Percentiles rank a stretch among this genome's conserved stretches.
Conservation (phyloP, 2,113 vertebrate genomes). For the Thomomys bottae region DNA sequence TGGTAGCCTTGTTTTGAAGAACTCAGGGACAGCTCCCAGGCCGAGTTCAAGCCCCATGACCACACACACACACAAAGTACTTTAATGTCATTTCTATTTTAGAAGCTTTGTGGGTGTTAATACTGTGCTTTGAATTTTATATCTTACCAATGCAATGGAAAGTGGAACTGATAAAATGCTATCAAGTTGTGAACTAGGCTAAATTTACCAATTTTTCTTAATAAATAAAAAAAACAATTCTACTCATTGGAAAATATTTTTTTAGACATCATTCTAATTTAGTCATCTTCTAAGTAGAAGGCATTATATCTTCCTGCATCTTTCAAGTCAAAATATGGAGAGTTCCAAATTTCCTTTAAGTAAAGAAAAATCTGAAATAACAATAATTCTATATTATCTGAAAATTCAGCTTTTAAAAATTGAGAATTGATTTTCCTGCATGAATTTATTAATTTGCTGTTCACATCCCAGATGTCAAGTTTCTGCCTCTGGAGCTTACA, state of each 20-base stretch:
- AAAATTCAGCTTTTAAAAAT: background rate
- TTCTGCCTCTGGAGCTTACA: background rate
- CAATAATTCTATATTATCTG: background rate
- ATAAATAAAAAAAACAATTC: background rate
- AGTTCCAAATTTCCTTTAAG: constrained; percentile 4
- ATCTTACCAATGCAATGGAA: background rate
- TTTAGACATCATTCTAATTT: background rate
- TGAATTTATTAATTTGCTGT: background rate
- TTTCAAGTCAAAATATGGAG: constrained; percentile 20
- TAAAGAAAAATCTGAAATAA: background rate
- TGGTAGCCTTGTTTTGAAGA: too few relatives aligned
- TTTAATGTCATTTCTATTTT: background rate
- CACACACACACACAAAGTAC: too few relatives aligned
- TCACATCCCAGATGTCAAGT: background rate
- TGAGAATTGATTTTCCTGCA: background rate
- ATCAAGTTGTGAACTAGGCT: background rate
- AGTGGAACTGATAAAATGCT: constrained; percentile 1
- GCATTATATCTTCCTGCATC: background rate
- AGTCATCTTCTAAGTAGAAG: background rate
- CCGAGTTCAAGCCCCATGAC: too few relatives aligned
- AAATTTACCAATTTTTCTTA: constrained; percentile 34
- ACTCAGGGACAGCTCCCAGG: too few relatives aligned
- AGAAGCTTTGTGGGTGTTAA: constrained; percentile 32
- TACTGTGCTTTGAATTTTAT: constrained; percentile 9
- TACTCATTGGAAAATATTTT: background rate